These are phyloP conservation scores for Brenthis daphne DNA, from an alignment of 2,888 invertebrate species.

Conservation along the genomic window DNA sequence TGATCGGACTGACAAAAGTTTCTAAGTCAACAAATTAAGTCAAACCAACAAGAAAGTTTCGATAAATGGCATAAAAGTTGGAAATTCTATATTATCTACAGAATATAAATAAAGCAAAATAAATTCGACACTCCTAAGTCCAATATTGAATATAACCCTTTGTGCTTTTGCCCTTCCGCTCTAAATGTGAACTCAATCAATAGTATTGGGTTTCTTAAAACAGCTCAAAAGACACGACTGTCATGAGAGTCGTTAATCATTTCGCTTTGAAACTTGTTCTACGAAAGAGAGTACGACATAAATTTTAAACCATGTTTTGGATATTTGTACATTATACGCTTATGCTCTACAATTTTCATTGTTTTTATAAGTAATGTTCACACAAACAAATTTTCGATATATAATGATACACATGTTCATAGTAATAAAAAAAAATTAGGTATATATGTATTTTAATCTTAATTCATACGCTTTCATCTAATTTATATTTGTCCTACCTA, in stretches of 20 bases:
- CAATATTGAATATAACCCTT: constrained; percentile 36
- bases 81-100: constrained; percentile 34
- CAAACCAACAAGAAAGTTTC: constrained; percentile 33
- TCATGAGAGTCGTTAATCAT: constrained; percentile 64
- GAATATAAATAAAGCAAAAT: constrained; percentile 36
- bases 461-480: too few species aligned
- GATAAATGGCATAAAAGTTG: constrained; percentile 31
- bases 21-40: constrained; percentile 32
- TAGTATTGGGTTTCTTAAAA: constrained; percentile 60
- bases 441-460: too few species aligned
- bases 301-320: background rate
- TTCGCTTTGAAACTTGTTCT: constrained; percentile 47
- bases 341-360: background rate
- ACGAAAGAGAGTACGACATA: constrained; percentile 32
- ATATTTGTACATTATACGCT: background rate
- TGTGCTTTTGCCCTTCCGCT: constrained; percentile 43
- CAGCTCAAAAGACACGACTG: constrained; percentile 53
- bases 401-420: too few species aligned
- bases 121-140: constrained; percentile 38
- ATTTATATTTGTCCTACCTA: too few species aligned
- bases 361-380: too few species aligned
- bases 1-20: constrained; percentile 32
- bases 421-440: too few species aligned
- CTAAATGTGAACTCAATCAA: constrained; percentile 54
- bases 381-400: too few species aligned